Evolutionary conservation across 2,797 vertebrate species (phyloP).

Genomic region (Hydrolagus colliei): DNA sequence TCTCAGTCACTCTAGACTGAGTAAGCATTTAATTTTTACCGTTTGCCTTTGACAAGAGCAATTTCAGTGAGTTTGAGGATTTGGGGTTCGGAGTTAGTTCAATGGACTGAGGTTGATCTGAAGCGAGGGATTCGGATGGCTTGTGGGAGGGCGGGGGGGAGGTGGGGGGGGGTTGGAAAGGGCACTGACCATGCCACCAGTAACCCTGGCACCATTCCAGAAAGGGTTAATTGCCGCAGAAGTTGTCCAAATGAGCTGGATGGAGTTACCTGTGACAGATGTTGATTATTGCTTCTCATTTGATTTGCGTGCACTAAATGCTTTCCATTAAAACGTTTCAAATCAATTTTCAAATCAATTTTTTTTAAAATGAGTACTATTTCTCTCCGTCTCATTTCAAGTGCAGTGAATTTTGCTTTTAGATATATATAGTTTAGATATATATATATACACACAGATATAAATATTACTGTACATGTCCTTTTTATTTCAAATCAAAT

Average conservation of each 20-base stretch:
- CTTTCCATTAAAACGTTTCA: constrained; percentile 2
- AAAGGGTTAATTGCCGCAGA: not conserved
- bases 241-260: not conserved
- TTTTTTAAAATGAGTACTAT: not conserved
- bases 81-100: not conserved
- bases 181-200: too few relatives aligned
- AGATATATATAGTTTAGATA: not conserved
- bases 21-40: not conserved
- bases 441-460: too few relatives aligned
- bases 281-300: constrained; percentile 22
- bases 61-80: not conserved
- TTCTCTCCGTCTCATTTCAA: constrained; percentile 13
- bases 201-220: too few relatives aligned
- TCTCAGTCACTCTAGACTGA: too few relatives aligned
- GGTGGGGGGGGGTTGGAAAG: too few relatives aligned
- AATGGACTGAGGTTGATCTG: not conserved
- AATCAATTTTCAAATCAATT: constrained; percentile 12
- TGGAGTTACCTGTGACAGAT: not conserved
- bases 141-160: not conserved
- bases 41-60: not conserved
- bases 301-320: constrained; percentile 23
- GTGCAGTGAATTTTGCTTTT: not conserved
- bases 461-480: too few relatives aligned
- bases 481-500: not conserved
- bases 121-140: not conserved